Percentiles rank a stretch among this genome's conserved stretches.
Evolutionary conservation across 1,140 invertebrate genomes (phyloP).

Genomic region (Dinoponera quadriceps): DNA sequence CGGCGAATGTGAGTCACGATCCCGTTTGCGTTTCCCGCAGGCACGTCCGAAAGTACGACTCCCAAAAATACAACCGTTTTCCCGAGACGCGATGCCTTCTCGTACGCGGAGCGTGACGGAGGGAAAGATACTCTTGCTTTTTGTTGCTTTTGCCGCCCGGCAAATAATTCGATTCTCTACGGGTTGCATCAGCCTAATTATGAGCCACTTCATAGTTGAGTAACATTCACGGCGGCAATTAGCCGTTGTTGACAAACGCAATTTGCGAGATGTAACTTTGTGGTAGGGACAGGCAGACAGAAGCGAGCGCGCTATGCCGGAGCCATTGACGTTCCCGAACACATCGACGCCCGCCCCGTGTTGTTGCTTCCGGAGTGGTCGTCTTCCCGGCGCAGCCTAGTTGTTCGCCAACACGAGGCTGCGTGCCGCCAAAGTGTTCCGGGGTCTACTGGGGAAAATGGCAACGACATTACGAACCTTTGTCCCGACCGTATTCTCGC

Average conservation of each 20-base stretch:
- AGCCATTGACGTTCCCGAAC: slow-evolving; percentile 63
- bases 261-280: slow-evolving; percentile 84
- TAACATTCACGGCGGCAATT: slow-evolving; percentile 84
- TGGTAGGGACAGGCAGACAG: slow-evolving; percentile 58
- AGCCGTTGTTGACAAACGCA: slow-evolving; percentile 84
- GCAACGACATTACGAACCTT: slow-evolving; percentile 57
- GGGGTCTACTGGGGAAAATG: slow-evolving; percentile 30
- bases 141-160: not conserved
- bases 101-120: not conserved
- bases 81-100: not conserved
- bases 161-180: slow-evolving; percentile 80
- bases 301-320: slow-evolving; percentile 32
- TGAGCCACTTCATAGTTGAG: slow-evolving; percentile 81
- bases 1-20: slow-evolving; percentile 40
- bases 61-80: slow-evolving; percentile 50
- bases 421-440: slow-evolving; percentile 17
- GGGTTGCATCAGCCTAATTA: slow-evolving; percentile 82
- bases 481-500: slow-evolving; percentile 39
- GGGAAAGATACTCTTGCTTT: not conserved
- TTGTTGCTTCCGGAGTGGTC: slow-evolving; percentile 68
- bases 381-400: slow-evolving; percentile 20
- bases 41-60: slow-evolving; percentile 25
- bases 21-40: slow-evolving; percentile 49
- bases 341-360: slow-evolving; percentile 61
- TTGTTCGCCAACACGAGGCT: slow-evolving; percentile 57